Conservation (phyloP, 2,113 vertebrate species). For the Tupaia chinensis region DNA sequence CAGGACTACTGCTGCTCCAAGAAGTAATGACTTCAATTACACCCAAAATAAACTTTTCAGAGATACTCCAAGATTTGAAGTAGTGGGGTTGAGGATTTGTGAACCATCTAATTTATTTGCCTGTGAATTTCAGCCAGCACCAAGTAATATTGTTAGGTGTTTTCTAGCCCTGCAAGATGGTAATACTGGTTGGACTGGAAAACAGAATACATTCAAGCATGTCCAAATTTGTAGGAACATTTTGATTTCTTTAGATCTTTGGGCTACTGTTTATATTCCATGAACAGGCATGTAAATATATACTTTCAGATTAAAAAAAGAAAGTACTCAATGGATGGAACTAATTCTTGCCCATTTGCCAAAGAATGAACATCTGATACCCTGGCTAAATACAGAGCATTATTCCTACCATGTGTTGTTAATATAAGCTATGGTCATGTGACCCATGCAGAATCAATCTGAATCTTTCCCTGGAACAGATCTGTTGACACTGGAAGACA, state of each 20-base stretch:
- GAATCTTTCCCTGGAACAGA: background rate
- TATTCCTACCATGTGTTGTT: background rate
- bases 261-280: constrained; percentile 32
- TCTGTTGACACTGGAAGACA: background rate
- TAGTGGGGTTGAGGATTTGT: background rate
- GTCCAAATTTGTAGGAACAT: background rate
- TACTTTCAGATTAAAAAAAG: background rate
- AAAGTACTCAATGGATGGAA: background rate
- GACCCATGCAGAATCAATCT: background rate
- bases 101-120: background rate
- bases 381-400: background rate
- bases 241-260: background rate
- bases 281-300: background rate
- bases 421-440: background rate
- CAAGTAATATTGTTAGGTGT: background rate
- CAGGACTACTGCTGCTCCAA: background rate
- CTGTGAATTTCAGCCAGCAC: background rate
- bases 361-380: background rate
- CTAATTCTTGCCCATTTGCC: background rate
- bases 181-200: background rate
- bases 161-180: background rate
- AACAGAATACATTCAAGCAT: background rate
- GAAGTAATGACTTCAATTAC: background rate
- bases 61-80: background rate
- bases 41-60: background rate